Evolutionary conservation across 2,113 vertebrate species (phyloP).

Genomic region (Ursus arctos): DNA sequence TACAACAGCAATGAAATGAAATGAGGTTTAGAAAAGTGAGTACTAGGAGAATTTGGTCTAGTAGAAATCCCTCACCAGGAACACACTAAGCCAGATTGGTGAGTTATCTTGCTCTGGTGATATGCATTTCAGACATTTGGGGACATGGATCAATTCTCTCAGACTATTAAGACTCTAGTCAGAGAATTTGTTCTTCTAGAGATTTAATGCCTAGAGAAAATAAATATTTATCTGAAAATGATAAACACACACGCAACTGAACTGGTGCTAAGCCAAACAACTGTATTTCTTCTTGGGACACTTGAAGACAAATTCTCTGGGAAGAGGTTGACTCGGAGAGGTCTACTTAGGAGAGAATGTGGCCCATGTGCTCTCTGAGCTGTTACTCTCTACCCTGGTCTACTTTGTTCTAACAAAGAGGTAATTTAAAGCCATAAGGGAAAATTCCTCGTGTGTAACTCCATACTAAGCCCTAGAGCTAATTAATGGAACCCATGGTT

Average conservation of each 20-base stretch:
- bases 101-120: neutral
- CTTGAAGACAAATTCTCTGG: neutral
- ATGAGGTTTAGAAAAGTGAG: neutral
- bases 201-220: neutral
- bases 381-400: neutral
- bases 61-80: neutral
- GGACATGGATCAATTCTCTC: neutral
- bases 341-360: neutral
- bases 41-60: slow-evolving; percentile 32
- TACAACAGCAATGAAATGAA: slow-evolving; percentile 39
- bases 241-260: neutral
- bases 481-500: neutral
- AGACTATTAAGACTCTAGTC: neutral
- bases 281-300: neutral
- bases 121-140: neutral
- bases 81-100: neutral
- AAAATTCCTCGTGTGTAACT: slow-evolving; percentile 17
- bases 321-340: neutral
- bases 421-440: neutral
- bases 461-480: neutral
- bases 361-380: neutral
- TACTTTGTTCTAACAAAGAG: slow-evolving; percentile 1
- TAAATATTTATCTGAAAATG: slow-evolving; percentile 34
- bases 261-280: neutral
- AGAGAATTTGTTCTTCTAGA: neutral